Evolutionary conservation across 2,797 vertebrate genomes (phyloP).

Genomic region (Spinus pinus): DNA sequence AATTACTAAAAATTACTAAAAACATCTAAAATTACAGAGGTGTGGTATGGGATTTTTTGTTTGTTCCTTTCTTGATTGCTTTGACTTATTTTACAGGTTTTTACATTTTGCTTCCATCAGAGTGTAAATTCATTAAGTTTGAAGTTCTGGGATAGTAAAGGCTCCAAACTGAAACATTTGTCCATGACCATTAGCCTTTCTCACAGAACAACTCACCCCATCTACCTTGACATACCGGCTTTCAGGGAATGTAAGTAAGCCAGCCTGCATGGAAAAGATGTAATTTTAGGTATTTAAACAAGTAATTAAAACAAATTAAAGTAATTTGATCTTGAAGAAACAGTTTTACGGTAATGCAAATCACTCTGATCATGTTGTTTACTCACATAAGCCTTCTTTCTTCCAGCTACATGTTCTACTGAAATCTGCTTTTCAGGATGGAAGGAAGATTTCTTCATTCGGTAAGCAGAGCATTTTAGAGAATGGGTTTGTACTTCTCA

Average conservation of each 20-base stretch:
- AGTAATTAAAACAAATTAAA: conserved; percentile 14
- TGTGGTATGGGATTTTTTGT: accelerated
- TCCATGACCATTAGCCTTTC: not conserved
- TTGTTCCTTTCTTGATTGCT: not conserved
- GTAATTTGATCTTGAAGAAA: not conserved
- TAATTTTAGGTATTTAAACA: not conserved
- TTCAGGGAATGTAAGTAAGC: not conserved
- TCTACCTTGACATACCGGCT: not conserved
- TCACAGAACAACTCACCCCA: not conserved
- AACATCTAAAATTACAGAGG: not conserved
- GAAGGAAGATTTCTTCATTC: not conserved
- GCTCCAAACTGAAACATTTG: not conserved
- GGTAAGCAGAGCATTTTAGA: not conserved
- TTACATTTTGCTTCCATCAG: not conserved
- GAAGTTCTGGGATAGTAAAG: not conserved
- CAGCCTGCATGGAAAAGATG: not conserved
- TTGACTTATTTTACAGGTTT: not conserved
- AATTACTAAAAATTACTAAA: not conserved
- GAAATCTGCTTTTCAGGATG: not conserved
- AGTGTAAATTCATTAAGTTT: not conserved
- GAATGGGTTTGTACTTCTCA: not conserved
- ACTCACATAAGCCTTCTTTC: not conserved
- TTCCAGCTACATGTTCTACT: accelerated
- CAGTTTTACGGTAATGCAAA: not conserved
- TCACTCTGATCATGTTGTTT: not conserved